Percentiles rank a stretch among this genome's conserved stretches.
These are phyloP conservation scores for Albula goreensis DNA, from an alignment of 2,113 vertebrate species.

Conservation along the genomic window DNA sequence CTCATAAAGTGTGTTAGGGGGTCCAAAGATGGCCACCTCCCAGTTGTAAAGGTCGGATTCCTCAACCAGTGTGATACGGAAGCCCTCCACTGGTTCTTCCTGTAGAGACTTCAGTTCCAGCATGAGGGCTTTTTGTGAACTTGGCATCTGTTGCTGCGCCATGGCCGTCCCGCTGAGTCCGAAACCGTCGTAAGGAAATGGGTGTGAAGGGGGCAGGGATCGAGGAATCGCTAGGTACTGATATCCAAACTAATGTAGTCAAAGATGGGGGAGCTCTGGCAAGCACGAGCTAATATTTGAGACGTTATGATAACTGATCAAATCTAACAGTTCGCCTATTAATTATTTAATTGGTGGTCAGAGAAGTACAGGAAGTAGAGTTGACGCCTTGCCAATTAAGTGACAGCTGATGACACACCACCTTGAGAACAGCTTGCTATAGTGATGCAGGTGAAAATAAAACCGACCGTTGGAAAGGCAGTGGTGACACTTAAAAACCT, in stretches of 20 bases:
- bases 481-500: not conserved
- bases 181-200: constrained; percentile 35
- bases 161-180: constrained; percentile 64
- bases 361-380: not conserved
- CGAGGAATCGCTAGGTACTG: not conserved
- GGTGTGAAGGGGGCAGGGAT: not conserved
- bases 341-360: not conserved
- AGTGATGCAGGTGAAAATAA: not conserved
- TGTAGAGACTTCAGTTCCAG: constrained; percentile 92
- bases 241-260: not conserved
- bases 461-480: not conserved
- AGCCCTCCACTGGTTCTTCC: constrained; percentile 92
- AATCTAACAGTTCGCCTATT: not conserved
- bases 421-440: not conserved
- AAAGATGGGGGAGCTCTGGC: not conserved
- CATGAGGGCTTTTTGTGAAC: constrained; percentile 95
- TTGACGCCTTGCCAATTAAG: not conserved
- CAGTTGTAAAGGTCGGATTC: constrained; percentile 95
- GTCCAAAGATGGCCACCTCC: constrained; percentile 93
- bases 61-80: constrained; percentile 89
- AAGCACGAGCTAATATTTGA: not conserved
- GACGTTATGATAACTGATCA: not conserved
- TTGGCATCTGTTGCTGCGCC: constrained; percentile 96
- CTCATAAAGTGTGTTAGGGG: constrained; percentile 90
- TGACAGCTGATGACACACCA: constrained; percentile 2